phyloP scores from a whole-genome alignment of 2,797 vertebrate species.

The Diplodus sargus region DNA sequence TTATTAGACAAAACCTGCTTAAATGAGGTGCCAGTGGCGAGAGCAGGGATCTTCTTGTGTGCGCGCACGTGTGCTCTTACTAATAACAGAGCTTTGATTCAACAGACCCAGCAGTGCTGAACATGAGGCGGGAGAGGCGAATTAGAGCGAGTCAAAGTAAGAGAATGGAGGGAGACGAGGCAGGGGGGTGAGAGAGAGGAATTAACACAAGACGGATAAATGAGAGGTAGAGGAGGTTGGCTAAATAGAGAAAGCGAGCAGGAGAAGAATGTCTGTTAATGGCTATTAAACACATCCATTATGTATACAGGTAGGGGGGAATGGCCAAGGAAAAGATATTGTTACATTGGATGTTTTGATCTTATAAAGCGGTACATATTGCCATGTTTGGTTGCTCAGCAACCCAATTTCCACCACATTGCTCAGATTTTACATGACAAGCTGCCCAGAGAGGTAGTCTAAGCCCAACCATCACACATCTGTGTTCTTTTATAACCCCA shows the following conservation, averaged over 20 bases:
- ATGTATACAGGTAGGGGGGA: neutral
- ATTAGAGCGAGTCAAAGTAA: slow-evolving; percentile 47
- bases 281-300: neutral
- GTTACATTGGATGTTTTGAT: neutral
- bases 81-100: slow-evolving; percentile 42
- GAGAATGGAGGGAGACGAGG: slow-evolving; percentile 25
- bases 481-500: neutral
- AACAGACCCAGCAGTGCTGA: slow-evolving; percentile 37
- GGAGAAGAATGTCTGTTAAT: neutral
- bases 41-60: slow-evolving; percentile 18
- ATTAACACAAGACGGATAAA: slow-evolving; percentile 26
- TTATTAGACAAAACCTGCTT: slow-evolving; percentile 28
- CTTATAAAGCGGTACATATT: neutral
- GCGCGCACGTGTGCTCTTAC: neutral
- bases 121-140: slow-evolving; percentile 19
- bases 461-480: neutral
- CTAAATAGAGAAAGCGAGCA: neutral
- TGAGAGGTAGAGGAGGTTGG: neutral
- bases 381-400: too few species aligned
- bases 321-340: neutral
- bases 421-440: neutral
- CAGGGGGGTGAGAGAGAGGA: slow-evolving; percentile 9
- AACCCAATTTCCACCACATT: neutral
- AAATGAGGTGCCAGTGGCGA: slow-evolving; percentile 29
- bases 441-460: neutral